These are phyloP conservation scores for Rana temporaria DNA, from an alignment of 2,113 vertebrate genomes.

Conservation along the genomic window DNA sequence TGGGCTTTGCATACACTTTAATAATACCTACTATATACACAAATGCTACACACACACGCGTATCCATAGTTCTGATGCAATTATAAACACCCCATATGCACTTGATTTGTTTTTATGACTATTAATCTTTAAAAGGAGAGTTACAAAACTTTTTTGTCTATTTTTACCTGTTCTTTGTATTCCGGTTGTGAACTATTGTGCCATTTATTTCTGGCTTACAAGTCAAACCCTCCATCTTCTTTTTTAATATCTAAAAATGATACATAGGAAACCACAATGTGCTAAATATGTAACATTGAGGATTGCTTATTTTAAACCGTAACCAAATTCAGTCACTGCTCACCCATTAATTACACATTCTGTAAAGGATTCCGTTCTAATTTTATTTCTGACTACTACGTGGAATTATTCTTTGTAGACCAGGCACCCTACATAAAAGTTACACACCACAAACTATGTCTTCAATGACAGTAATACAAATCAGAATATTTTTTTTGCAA, in stretches of 20 bases:
- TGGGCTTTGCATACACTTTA: no score
- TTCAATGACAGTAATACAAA: no score
- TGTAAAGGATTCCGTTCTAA: constrained; percentile 53
- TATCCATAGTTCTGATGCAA: no score
- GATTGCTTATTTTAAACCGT: constrained; percentile 35
- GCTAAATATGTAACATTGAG: constrained; percentile 52
- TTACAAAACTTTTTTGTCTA: background rate
- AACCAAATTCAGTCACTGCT: constrained; percentile 36
- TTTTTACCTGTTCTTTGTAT: constrained; percentile 23
- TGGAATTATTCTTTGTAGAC: constrained; percentile 36
- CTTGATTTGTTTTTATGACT: background rate
- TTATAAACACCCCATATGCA: no score
- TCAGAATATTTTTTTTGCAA: no score
- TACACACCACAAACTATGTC: constrained; percentile 5
- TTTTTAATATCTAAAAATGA: constrained; percentile 56
- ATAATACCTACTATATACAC: no score
- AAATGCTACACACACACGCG: no score
- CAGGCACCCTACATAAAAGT: background rate
- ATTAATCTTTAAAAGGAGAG: background rate
- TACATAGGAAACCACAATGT: constrained; percentile 49
- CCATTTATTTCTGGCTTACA: constrained; percentile 34
- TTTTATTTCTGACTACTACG: constrained; percentile 43
- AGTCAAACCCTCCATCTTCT: constrained; percentile 38
- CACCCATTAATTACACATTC: constrained; percentile 53
- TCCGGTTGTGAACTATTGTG: constrained; percentile 22